A percentile compares a stretch with the other conserved stretches of the same genome.
Conservation (phyloP, 2,797 vertebrate genomes). For the Balearica regulorum region DNA sequence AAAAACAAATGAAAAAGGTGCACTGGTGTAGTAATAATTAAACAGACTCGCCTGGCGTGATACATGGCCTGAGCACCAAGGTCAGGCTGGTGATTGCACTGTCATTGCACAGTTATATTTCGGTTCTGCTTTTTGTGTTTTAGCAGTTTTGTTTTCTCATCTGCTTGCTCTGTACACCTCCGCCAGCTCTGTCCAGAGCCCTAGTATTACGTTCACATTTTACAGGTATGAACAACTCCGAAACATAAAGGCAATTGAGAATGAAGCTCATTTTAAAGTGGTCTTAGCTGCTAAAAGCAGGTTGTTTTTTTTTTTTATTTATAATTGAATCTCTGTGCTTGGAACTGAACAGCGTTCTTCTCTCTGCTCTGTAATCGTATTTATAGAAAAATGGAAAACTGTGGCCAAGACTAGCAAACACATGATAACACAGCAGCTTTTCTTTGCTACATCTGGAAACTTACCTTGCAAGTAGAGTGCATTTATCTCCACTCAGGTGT, state of each 20-base stretch:
- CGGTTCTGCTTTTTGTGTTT: neutral
- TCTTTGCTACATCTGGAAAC: slow-evolving; percentile 20
- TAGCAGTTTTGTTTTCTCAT: neutral
- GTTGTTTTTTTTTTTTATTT: neutral
- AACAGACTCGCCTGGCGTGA: neutral
- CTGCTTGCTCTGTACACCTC: neutral
- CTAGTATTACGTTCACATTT: neutral
- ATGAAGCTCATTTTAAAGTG: neutral
- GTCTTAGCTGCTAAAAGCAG: neutral
- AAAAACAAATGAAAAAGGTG: neutral
- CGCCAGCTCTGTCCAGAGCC: neutral
- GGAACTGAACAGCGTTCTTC: neutral
- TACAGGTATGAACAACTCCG: neutral
- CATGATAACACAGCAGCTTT: neutral
- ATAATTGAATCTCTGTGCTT: neutral
- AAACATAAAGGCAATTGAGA: neutral
- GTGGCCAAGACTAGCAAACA: neutral
- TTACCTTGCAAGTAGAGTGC: neutral
- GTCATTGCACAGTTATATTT: neutral
- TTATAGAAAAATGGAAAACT: neutral
- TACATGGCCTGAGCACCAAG: neutral
- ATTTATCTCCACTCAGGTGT: slow-evolving; percentile 11
- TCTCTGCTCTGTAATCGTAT: neutral
- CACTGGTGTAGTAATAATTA: neutral
- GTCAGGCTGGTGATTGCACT: neutral